Evolutionary conservation across 2,797 vertebrate genomes (phyloP), one percentile per base, ranked within the genome.

Genomic region (Picus viridis): DNA sequence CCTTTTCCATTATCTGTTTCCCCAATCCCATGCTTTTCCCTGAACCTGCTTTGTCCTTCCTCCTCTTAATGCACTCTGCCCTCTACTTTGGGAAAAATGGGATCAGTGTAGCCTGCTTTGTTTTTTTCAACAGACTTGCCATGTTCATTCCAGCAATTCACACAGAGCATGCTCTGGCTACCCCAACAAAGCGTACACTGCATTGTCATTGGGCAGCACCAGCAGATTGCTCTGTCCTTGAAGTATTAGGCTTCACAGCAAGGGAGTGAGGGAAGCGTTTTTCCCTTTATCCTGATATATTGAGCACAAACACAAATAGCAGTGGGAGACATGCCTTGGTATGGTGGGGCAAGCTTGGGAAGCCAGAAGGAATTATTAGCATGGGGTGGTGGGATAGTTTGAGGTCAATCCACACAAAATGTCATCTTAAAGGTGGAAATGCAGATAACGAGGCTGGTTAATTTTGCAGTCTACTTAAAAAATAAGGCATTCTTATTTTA

Each of bases 181-280:
- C 22, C 29, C 18, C 29, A 83, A 54, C 29, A 29, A 41, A 83
- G 53, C 4, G 13, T 45, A 4, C 27, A 16, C 71, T 78, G 34
- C 0, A 0, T 56, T 18, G 61, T 70, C 58, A 22, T 29, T 41
- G 63, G 43, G 64, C 58, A 84, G 34, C 63, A 27, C 39, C 30
- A 67, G 20, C n/a, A 2, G 47, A 53, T 15, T 41, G 4, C 34
- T 73, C 57, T 69, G 1, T 41, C 2, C 0, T 2, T 73, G 49
- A 67, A 19, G 83, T 86, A 51, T 27, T 57, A 54, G n/a, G 12
- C 30, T 27, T 81, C 49, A 17, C 14, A 41, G 36, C 43, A 39
- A 19, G 30, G 58, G 12, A 43, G 2, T 36, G 34, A 58, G 58
- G 49, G 47, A 77, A 86, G 18, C 5, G 3, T 47, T 83, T 73